A percentile compares a stretch with the other conserved stretches of the same genome.
phyloP scores from a whole-genome alignment of 2,113 vertebrate species.

The Illadopsis cleaveri region DNA sequence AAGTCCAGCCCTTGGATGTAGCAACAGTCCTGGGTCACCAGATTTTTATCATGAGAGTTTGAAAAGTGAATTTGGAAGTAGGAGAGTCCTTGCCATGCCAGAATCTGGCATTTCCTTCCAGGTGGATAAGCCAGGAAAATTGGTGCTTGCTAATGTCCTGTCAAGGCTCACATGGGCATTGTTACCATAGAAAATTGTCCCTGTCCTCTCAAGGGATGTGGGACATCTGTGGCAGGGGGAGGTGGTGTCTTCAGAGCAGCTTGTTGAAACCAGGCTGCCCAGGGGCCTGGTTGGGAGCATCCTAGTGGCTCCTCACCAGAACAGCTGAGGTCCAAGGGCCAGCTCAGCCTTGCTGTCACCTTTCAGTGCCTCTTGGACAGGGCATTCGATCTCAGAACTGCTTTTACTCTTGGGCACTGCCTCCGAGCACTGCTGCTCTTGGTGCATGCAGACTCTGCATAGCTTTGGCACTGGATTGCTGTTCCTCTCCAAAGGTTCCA shows the following conservation, averaged over 20 bases:
- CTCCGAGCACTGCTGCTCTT: neutral
- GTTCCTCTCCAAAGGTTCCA: constrained; percentile 23
- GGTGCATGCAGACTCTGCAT: neutral
- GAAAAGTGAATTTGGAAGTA: neutral
- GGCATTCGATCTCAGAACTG: neutral
- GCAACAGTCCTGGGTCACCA: neutral
- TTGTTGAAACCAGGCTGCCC: neutral
- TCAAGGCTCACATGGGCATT: neutral
- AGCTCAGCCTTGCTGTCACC: neutral
- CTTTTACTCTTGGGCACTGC: neutral
- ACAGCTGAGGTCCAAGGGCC: neutral
- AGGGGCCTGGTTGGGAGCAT: neutral
- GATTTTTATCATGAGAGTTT: neutral
- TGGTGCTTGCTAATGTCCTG: neutral
- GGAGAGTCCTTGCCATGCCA: neutral
- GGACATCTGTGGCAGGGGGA: neutral
- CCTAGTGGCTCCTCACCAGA: neutral
- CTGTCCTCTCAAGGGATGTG: neutral
- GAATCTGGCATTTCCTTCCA: neutral
- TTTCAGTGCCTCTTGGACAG: neutral
- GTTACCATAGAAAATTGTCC: neutral
- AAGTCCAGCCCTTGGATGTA: neutral
- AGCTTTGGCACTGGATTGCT: constrained; percentile 5
- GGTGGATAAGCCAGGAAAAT: neutral
- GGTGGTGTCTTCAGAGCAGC: neutral